Conservation (phyloP, 2,113 vertebrate species). For the Ranitomeya variabilis region DNA sequence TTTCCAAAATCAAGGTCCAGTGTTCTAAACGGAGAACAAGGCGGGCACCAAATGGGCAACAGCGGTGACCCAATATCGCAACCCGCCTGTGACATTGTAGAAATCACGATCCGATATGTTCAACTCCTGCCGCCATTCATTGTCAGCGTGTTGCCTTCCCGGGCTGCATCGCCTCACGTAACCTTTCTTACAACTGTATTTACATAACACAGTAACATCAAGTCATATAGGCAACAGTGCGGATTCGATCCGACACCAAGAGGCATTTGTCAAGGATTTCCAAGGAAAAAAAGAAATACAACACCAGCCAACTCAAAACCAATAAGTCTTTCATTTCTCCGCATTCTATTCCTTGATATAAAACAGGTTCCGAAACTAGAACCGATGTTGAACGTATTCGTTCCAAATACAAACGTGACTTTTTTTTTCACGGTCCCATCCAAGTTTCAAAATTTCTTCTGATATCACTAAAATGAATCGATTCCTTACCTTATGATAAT, state of each 20-base stretch:
- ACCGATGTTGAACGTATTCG: constrained; percentile 5
- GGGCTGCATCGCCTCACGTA: constrained; percentile 43
- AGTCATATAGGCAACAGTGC: constrained; percentile 29
- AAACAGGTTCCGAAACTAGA: constrained; percentile 25
- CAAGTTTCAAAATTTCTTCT: neutral
- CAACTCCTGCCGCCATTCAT: neutral
- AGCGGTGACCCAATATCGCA: neutral
- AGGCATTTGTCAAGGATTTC: constrained; percentile 21
- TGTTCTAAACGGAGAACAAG: neutral
- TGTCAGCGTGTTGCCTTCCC: constrained; percentile 28
- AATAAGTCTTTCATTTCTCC: constrained; percentile 48
- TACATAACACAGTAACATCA: constrained; percentile 53
- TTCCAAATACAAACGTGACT: constrained; percentile 24
- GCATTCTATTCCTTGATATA: constrained; percentile 21
- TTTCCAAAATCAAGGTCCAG: neutral
- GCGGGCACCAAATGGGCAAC: neutral
- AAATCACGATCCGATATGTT: neutral
- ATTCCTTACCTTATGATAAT: neutral
- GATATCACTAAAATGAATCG: neutral
- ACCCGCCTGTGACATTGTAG: neutral
- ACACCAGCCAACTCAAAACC: constrained; percentile 19
- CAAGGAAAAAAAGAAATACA: neutral
- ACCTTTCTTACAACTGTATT: constrained; percentile 48
- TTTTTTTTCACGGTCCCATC: neutral
- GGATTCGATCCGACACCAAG: neutral